Conservation (phyloP, 2,888 invertebrate species). For the Gastrophysa polygoni region DNA sequence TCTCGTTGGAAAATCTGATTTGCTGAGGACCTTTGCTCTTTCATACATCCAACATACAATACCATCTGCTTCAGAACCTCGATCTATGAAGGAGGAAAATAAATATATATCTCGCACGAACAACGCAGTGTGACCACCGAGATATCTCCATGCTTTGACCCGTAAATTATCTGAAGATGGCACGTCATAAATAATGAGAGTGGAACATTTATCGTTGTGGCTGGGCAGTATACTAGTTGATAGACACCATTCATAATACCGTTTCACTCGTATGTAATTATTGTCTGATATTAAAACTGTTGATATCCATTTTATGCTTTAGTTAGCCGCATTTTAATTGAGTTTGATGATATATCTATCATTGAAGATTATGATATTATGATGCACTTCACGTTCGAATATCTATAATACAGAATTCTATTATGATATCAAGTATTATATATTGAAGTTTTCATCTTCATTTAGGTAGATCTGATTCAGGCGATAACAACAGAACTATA, state of each 20-base stretch:
- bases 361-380: background rate
- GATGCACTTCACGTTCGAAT: background rate
- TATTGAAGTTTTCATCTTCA: no score
- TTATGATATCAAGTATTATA: no score
- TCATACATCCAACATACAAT: no score
- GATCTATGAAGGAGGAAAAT: background rate
- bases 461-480: no score
- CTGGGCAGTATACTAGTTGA: constrained; percentile 48
- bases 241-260: constrained; percentile 49
- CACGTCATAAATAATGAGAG: constrained; percentile 58
- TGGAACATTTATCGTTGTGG: constrained; percentile 57
- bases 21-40: no score
- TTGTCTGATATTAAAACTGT: constrained; percentile 12
- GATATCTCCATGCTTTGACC: constrained; percentile 55
- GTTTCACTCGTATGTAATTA: constrained; percentile 23
- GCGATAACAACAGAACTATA: no score
- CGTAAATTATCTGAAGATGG: constrained; percentile 58
- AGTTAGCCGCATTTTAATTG: background rate
- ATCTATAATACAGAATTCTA: no score
- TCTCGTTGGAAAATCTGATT: background rate
- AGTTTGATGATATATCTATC: background rate
- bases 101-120: constrained; percentile 19
- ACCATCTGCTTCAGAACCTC: background rate
- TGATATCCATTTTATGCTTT: constrained; percentile 7
- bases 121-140: constrained; percentile 47